phyloP scores from a whole-genome alignment of 2,888 invertebrate genomes.

The Phorcus lineatus region DNA sequence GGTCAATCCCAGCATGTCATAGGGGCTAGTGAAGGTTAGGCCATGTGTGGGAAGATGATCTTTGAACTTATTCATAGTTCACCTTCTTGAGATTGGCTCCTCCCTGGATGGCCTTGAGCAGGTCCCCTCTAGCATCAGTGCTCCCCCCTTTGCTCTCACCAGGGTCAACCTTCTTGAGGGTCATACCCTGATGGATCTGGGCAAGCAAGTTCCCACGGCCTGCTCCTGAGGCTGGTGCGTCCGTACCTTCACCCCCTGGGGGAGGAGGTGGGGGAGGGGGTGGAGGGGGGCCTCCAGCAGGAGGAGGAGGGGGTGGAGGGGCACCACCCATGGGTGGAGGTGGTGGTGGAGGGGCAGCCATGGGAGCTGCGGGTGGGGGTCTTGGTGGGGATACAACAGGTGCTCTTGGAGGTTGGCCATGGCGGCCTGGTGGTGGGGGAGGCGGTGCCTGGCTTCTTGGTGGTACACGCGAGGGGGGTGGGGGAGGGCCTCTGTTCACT shows the following conservation, averaged over 20 bases:
- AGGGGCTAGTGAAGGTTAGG: too few species aligned
- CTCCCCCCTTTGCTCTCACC: not conserved
- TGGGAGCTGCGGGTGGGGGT: slow-evolving; percentile 43
- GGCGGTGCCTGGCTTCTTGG: slow-evolving; percentile 50
- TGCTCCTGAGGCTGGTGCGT: slow-evolving; percentile 25
- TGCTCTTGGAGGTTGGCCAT: slow-evolving; percentile 47
- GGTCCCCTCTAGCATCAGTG: slow-evolving; percentile 78
- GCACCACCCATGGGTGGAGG: slow-evolving; percentile 67
- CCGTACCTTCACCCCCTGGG: slow-evolving; percentile 4
- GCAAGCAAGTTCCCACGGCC: slow-evolving; percentile 51
- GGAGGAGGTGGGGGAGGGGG: slow-evolving; percentile 44
- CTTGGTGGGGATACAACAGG: slow-evolving; percentile 33
- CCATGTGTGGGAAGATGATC: too few species aligned
- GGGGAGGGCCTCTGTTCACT: slow-evolving; percentile 41
- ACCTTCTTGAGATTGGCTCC: slow-evolving; percentile 89
- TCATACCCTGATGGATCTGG: slow-evolving; percentile 65
- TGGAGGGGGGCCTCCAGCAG: slow-evolving; percentile 31
- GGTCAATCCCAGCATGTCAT: too few species aligned
- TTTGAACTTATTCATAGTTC: slow-evolving; percentile 20
- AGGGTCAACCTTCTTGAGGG: slow-evolving; percentile 80
- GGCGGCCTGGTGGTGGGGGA: slow-evolving; percentile 49
- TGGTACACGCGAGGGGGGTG: slow-evolving; percentile 50
- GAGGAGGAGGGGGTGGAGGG: slow-evolving; percentile 50
- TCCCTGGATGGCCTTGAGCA: slow-evolving; percentile 90
- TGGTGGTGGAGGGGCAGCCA: slow-evolving; percentile 43